Percentiles rank a stretch among this genome's conserved stretches.
phyloP scores from a whole-genome alignment of 2,113 vertebrate species.

The Pteruthius melanotis region DNA sequence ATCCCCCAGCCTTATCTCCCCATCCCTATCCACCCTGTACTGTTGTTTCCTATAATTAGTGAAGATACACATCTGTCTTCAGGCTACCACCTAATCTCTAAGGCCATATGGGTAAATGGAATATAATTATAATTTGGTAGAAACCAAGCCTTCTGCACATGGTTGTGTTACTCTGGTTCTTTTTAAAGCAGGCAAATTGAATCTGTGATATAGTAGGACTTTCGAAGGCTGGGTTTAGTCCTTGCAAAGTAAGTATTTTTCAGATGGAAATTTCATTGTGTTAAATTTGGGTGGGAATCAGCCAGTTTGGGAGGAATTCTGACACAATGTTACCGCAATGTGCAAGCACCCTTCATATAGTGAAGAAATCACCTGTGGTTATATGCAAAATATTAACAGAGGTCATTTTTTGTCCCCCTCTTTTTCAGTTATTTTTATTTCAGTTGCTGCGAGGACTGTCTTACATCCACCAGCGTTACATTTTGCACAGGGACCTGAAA shows the following conservation, averaged over 20 bases:
- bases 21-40: background rate
- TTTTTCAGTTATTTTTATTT: constrained; percentile 92
- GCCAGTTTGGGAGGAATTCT: constrained; percentile 16
- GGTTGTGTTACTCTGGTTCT: constrained; percentile 37
- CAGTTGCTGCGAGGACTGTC: constrained; percentile 94
- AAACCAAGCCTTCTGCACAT: constrained; percentile 37
- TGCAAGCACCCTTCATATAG: constrained; percentile 29
- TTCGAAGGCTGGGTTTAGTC: background rate
- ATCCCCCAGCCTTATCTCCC: constrained; percentile 34
- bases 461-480: constrained; percentile 96
- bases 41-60: constrained; percentile 57
- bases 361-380: constrained; percentile 62
- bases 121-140: constrained; percentile 47
- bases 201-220: background rate
- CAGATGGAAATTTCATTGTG: background rate
- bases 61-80: constrained; percentile 64
- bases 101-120: constrained; percentile 51
- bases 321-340: constrained; percentile 22
- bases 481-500: constrained; percentile 96
- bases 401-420: constrained; percentile 65
- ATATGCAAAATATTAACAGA: constrained; percentile 71
- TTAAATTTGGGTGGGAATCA: constrained; percentile 18
- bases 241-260: constrained; percentile 1
- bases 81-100: constrained; percentile 58
- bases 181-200: background rate